These are phyloP conservation scores for Drosophila subobscura DNA, from an alignment of 1,140 invertebrate species.

Conservation along the genomic window DNA sequence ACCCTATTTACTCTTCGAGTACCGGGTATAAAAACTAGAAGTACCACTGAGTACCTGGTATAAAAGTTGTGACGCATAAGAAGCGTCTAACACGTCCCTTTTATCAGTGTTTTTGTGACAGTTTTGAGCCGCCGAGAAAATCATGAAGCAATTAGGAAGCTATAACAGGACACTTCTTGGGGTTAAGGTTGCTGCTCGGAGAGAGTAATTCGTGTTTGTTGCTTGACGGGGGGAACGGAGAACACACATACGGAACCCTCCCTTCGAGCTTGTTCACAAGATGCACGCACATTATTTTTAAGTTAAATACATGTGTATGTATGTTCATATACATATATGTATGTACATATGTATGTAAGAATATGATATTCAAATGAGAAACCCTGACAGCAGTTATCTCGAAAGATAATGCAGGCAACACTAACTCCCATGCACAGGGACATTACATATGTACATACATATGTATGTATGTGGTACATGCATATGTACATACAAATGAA, in stretches of 20 bases:
- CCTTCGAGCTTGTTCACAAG: conserved; percentile 47
- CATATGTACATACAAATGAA: background rate
- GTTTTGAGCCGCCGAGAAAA: conserved; percentile 25
- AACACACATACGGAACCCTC: conserved; percentile 12
- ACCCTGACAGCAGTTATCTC: conserved; percentile 50
- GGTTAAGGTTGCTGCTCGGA: conserved; percentile 2
- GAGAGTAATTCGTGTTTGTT: conserved; percentile 6
- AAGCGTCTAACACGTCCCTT: background rate
- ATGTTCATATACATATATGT: too few relatives aligned
- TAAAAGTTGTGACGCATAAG: too few relatives aligned
- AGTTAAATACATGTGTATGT: conserved; percentile 75
- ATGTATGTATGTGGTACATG: background rate
- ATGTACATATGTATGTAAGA: too few relatives aligned
- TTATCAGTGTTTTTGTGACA: conserved; percentile 50
- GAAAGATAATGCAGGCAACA: conserved; percentile 45
- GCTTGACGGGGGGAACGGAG: background rate
- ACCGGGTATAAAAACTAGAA: too few relatives aligned
- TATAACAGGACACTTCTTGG: conserved; percentile 39
- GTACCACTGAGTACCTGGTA: too few relatives aligned
- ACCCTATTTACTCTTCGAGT: too few relatives aligned
- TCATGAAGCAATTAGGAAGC: conserved; percentile 66
- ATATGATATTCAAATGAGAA: background rate
- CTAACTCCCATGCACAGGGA: conserved; percentile 52
- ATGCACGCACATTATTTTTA: conserved; percentile 57
- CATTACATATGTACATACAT: background rate